Evolutionary conservation across 2,113 vertebrate genomes (phyloP).

Genomic region (Rhizomys pruinosus): DNA sequence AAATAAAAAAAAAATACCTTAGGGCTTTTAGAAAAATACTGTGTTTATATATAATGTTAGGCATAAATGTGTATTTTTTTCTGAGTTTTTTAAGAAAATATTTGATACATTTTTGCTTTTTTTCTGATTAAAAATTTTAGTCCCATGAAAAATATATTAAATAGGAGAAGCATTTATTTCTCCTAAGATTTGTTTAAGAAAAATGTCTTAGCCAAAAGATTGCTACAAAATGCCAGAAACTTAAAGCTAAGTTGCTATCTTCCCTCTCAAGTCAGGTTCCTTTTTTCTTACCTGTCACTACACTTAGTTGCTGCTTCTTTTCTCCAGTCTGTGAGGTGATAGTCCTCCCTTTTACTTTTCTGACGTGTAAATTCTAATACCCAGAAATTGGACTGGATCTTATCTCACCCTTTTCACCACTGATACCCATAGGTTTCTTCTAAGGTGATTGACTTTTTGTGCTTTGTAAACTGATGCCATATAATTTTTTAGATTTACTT

Average conservation of each 20-base stretch:
- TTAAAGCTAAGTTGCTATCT: not conserved
- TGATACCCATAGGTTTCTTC: not conserved
- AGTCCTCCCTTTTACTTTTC: not conserved
- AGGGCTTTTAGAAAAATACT: not conserved
- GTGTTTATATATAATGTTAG: conserved; percentile 11
- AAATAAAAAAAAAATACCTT: not conserved
- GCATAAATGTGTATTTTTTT: not conserved
- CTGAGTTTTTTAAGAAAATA: conserved; percentile 41
- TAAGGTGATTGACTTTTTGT: not conserved
- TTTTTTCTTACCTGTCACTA: not conserved
- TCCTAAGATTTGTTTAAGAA: not conserved
- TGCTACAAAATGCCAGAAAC: not conserved
- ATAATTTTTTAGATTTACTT: conserved; percentile 38
- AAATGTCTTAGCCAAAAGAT: not conserved
- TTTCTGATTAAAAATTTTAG: conserved; percentile 34
- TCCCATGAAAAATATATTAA: not conserved
- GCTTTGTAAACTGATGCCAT: not conserved
- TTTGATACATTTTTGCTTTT: conserved; percentile 31
- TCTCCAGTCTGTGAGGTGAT: not conserved
- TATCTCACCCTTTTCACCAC: not conserved
- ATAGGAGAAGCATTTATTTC: not conserved
- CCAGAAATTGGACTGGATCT: not conserved
- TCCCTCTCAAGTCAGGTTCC: not conserved
- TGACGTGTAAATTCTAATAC: not conserved
- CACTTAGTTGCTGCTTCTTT: not conserved